These are phyloP conservation scores for Nerophis ophidion DNA, from an alignment of 2,113 vertebrate genomes.

Conservation along the genomic window DNA sequence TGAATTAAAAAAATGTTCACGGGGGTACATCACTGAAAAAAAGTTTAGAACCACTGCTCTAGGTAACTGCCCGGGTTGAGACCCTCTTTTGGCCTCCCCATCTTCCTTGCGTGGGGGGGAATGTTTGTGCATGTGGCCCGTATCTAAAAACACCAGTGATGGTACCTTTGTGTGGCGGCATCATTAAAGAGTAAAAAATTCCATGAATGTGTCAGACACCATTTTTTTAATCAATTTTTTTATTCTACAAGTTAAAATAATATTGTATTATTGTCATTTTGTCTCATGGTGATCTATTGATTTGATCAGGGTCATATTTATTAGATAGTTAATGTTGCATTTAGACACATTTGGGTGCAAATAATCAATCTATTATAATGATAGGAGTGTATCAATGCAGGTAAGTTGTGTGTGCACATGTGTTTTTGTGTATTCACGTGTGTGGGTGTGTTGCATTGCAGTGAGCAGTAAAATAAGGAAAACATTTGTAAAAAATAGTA, in stretches of 20 bases:
- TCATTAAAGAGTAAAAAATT: too few species aligned
- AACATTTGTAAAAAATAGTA: neutral
- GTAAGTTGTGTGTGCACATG: constrained; percentile 29
- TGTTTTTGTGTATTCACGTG: neutral
- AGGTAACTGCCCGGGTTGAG: too few species aligned
- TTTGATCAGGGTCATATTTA: constrained; percentile 6
- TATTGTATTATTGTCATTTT: constrained; percentile 1
- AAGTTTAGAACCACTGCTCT: too few species aligned
- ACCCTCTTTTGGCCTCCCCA: too few species aligned
- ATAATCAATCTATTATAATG: constrained; percentile 7
- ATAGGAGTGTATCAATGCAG: constrained; percentile 18
- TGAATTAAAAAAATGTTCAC: too few species aligned
- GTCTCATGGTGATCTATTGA: constrained; percentile 25
- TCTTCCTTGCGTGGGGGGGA: too few species aligned
- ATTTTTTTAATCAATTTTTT: too few species aligned
- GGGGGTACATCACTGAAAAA: too few species aligned
- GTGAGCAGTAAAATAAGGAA: neutral
- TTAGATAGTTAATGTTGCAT: neutral
- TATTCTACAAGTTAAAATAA: neutral
- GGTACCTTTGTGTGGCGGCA: too few species aligned
- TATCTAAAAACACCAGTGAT: too few species aligned
- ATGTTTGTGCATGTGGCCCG: too few species aligned
- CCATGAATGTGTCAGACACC: too few species aligned
- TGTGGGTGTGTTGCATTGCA: neutral
- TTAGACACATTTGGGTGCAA: neutral